Base-by-base conservation (phyloP, 2,797 vertebrate genomes). In the Chanos chanos region DNA sequence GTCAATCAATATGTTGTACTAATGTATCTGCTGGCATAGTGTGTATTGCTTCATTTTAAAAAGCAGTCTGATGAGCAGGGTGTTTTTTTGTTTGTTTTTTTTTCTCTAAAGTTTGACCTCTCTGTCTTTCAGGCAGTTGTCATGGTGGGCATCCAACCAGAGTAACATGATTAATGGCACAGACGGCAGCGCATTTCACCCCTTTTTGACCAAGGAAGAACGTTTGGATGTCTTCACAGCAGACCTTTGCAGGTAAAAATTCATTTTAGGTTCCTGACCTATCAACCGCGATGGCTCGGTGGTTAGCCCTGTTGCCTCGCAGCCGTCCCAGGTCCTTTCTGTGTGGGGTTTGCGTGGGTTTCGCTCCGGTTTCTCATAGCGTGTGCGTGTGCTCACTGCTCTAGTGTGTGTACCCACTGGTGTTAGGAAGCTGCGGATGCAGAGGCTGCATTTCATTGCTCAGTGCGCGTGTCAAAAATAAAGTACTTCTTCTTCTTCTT, bases 171-270 rank as follows among this genome's bases (percentile, higher is more conserved):
- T 92, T 52, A 83, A 83, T 15, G 90, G 90, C 57, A 82, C 87
- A 0, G 90, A 92, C 15, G 90, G 90, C 54, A 85, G 89, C 36
- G 80, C 83, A 31, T 92, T 92, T 70, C 90, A 91, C 68, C 86
- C 89, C 4, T 49, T 90, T 52, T 70, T 92, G 67, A 71, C 64
- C 3, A 91, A 85, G 64, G 34, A 86, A 0, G 89, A 92, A 21
- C 82, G 81, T 3, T 63, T 92, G 33, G 73, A 89, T 16, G 48
- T 91, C 57, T 92, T 91, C 73, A 83, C 86, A 3, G 50, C 90
- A 3, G 90, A 92, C 73, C 85, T 92, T 36, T 92, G 90, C 89
- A 89, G 90, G 90, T 92, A 82, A 63, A n/a, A n/a, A n/a, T n/a
- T n/a, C n/a, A n/a, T n/a, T n/a, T n/a, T n/a, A n/a, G n/a, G n/a